Percentiles rank a stretch among this genome's conserved stretches.
Evolutionary conservation across 1,140 invertebrate species (phyloP).

Genomic region (Agraylea sexmaculata): DNA sequence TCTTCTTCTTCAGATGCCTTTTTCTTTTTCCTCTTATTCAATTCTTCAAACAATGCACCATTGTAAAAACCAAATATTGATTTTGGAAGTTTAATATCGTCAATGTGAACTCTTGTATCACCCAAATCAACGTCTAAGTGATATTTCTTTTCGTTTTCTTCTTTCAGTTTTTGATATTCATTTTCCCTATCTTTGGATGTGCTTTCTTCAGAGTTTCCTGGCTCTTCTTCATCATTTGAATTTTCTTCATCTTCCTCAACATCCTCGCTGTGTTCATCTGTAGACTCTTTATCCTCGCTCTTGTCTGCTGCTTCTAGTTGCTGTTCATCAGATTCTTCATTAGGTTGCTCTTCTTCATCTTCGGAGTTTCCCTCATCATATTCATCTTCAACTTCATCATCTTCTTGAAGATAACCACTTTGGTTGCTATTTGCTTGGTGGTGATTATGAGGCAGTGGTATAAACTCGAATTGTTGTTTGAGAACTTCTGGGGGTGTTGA

Average conservation of each 20-base stretch:
- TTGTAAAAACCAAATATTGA: slow-evolving; percentile 11
- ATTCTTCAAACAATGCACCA: slow-evolving; percentile 9
- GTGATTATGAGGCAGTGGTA: slow-evolving; percentile 35
- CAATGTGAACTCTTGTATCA: slow-evolving; percentile 14
- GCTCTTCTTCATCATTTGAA: neutral
- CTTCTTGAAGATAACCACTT: slow-evolving; percentile 17
- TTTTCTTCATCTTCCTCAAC: slow-evolving; percentile 3
- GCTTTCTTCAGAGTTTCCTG: neutral
- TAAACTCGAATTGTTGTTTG: slow-evolving; percentile 38
- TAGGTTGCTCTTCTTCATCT: slow-evolving; percentile 13
- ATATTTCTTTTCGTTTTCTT: slow-evolving; percentile 25
- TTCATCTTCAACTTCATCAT: slow-evolving; percentile 15
- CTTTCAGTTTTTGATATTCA: slow-evolving; percentile 22
- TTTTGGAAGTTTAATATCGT: slow-evolving; percentile 17
- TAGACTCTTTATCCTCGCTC: slow-evolving; percentile 19
- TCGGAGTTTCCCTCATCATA: slow-evolving; percentile 21
- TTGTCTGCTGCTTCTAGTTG: slow-evolving; percentile 17
- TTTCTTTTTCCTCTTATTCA: slow-evolving; percentile 21
- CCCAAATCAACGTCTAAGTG: slow-evolving; percentile 12
- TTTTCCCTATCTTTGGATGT: slow-evolving; percentile 7
- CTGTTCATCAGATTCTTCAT: slow-evolving; percentile 12
- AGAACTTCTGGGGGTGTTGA: slow-evolving; percentile 17
- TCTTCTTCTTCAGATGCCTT: slow-evolving; percentile 19
- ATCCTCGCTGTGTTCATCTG: slow-evolving; percentile 18
- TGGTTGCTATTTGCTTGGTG: slow-evolving; percentile 19